Base-by-base conservation (phyloP, 2,797 vertebrate species). In the Ispidina picta region DNA sequence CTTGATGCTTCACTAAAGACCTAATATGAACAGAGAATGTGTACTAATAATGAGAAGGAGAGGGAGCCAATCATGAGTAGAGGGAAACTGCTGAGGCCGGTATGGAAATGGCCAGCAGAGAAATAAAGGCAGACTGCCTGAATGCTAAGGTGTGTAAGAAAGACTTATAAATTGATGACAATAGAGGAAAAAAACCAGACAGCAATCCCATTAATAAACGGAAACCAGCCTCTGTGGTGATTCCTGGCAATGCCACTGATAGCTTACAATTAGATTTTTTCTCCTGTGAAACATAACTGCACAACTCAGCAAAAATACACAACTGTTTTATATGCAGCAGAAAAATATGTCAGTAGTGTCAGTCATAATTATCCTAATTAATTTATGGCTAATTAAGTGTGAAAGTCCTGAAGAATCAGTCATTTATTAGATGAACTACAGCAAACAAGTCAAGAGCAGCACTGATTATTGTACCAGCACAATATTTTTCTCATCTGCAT, bases 211-310 rank as follows among this genome's bases (percentile, higher is more conserved):
- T 91, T 95, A 93, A 83, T 83, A 90, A 94, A 75, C 60, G 64
- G 75, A 96, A 92, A 90, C 74, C 92, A 68, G 89, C 91, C 91
- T 93, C 54, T 7, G 3, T 28, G 19, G 52, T 72, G 48, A 79
- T 76, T 91, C 69, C 71, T 95, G 92, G 81, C 89, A 79, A 44
- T 35, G 35, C 28, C 52, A 73, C 56, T 31, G 31, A 66, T 28
- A 77, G 71, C 41, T 93, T 96, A 94, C 92, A 94, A 94, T 92
- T 92, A 95, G 66, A 72, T 97, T 96, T 95, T 96, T 78, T 92
- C 13, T 93, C 95, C 88, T 96, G 96, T 87, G 96, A 96, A 96
- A 94, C 68, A 54, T 92, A 92, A 97, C 83, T 94, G 93, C 93
- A 68, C 94, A 94, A 83, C 96, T 96, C 97, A 97, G 93, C 93